phyloP scores from a whole-genome alignment of 2,888 invertebrate species.

The Meteorus colon region DNA sequence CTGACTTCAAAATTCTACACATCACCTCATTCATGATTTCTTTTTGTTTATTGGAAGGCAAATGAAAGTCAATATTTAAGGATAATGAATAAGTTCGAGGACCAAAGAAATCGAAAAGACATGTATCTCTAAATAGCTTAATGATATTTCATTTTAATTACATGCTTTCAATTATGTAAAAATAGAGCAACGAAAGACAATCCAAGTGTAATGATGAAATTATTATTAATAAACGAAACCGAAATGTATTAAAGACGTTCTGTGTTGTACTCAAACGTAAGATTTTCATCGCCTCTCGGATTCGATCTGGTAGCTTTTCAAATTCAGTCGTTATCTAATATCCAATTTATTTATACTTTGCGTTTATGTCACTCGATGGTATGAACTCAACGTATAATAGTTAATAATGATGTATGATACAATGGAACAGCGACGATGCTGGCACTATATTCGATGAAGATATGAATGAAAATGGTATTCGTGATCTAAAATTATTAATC shows the following conservation, averaged over 20 bases:
- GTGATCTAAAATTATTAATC: no score
- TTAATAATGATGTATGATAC: background rate
- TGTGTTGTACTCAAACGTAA: constrained; percentile 36
- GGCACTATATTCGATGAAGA: background rate
- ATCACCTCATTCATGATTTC: background rate
- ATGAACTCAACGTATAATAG: background rate
- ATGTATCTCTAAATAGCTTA: constrained; percentile 36
- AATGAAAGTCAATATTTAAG: constrained; percentile 17
- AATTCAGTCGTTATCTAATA: constrained; percentile 66
- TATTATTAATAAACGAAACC: constrained; percentile 18
- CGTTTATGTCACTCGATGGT: background rate
- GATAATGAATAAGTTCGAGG: background rate
- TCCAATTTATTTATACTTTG: constrained; percentile 46
- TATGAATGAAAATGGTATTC: background rate
- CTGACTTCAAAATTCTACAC: background rate
- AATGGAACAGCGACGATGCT: background rate
- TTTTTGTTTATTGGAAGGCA: constrained; percentile 16
- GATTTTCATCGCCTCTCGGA: constrained; percentile 42
- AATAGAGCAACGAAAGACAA: constrained; percentile 48
- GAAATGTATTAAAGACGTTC: constrained; percentile 42
- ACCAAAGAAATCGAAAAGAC: constrained; percentile 3
- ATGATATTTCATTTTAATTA: constrained; percentile 44
- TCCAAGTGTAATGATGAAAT: constrained; percentile 23
- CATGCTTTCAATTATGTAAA: constrained; percentile 51
- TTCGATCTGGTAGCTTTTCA: constrained; percentile 52